Evolutionary conservation across 2,113 vertebrate species (phyloP).

Genomic region (Xiphophorus maculatus): DNA sequence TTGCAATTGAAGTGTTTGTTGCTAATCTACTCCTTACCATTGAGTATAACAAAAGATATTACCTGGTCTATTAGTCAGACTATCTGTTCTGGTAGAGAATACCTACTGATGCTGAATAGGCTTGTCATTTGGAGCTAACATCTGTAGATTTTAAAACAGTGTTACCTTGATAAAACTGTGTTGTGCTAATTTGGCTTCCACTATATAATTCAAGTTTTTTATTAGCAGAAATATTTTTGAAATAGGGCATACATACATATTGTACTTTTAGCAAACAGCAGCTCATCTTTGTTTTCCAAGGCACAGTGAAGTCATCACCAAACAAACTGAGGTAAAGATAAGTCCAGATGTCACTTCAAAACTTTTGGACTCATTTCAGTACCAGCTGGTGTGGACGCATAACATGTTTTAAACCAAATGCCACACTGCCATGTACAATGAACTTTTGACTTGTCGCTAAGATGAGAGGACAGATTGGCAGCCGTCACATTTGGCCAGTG

Average conservation of each 20-base stretch:
- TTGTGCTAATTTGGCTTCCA: not conserved
- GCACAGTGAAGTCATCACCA: constrained; percentile 18
- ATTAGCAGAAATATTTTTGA: no score
- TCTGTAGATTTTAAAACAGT: no score
- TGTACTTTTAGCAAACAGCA: constrained; percentile 39
- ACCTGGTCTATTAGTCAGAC: not conserved
- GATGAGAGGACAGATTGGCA: constrained; percentile 26
- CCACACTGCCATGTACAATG: not conserved
- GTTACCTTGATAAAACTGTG: not conserved
- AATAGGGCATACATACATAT: no score
- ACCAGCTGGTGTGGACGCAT: not conserved
- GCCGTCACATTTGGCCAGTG: constrained; percentile 32
- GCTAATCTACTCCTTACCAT: no score
- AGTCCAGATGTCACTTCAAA: constrained; percentile 8
- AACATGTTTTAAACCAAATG: not conserved
- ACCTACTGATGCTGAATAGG: no score
- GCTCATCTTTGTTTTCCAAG: constrained; percentile 30
- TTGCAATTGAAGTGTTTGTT: no score
- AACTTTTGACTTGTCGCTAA: constrained; percentile 12
- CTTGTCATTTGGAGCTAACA: not conserved
- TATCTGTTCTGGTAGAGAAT: not conserved
- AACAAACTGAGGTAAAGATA: constrained; percentile 2
- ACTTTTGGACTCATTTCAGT: constrained; percentile 10
- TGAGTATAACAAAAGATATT: no score
- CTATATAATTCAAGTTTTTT: no score